Percentiles rank a stretch among this genome's conserved stretches.
phyloP scores from a whole-genome alignment of 2,113 vertebrate genomes.

The Glaucidium brasilianum region DNA sequence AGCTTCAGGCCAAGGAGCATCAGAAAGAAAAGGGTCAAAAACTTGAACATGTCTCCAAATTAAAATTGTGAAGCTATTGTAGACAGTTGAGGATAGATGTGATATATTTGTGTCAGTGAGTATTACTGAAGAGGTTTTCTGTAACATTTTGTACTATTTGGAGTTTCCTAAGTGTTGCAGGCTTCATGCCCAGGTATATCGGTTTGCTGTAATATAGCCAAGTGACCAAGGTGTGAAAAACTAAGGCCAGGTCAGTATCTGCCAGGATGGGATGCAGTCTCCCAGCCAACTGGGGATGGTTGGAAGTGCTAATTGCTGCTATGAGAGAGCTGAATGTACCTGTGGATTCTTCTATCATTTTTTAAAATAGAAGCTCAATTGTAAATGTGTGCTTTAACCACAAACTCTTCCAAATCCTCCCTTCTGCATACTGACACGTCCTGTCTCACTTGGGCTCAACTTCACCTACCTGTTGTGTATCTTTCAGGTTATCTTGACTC shows the following conservation, averaged over 20 bases:
- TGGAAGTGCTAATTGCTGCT: constrained; percentile 58
- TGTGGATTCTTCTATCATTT: neutral
- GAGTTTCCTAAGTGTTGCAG: constrained; percentile 59
- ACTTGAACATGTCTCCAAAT: neutral
- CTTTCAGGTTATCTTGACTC: neutral
- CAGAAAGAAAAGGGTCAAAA: constrained; percentile 18
- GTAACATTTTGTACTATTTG: constrained; percentile 55
- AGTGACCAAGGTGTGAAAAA: constrained; percentile 67
- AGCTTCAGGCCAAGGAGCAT: neutral
- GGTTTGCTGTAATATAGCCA: constrained; percentile 57
- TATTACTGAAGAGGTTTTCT: constrained; percentile 34
- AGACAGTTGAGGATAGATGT: constrained; percentile 21
- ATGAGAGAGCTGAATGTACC: constrained; percentile 25
- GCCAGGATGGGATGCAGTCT: constrained; percentile 54
- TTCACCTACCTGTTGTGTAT: neutral
- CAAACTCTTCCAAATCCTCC: neutral
- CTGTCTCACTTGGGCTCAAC: neutral
- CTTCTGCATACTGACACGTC: neutral
- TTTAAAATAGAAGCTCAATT: neutral
- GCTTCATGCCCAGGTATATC: constrained; percentile 60
- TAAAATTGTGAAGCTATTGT: constrained; percentile 11
- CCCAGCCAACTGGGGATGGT: constrained; percentile 35
- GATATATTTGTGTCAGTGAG: constrained; percentile 4
- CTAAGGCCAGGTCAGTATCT: constrained; percentile 69
- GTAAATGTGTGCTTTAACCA: neutral